These are phyloP conservation scores for Tenebrosternarchus preto DNA, from an alignment of 2,113 vertebrate species.

Conservation along the genomic window DNA sequence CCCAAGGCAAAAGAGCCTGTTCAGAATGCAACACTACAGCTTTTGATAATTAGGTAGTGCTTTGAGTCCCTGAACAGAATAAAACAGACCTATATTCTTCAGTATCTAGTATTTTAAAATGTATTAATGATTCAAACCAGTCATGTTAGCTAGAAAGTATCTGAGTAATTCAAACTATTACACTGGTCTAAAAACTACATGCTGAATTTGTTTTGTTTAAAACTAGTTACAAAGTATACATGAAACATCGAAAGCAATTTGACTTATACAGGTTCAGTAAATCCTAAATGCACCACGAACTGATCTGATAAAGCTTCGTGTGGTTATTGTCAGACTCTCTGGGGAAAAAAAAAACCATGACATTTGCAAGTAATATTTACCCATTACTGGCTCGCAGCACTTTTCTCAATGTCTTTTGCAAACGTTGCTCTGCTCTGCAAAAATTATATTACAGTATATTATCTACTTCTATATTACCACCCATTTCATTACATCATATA, in stretches of 20 bases:
- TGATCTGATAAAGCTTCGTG: not conserved
- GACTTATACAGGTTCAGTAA: not conserved
- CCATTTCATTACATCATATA: not conserved
- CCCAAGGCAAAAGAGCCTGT: not conserved
- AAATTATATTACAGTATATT: constrained; percentile 1
- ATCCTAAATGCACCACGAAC: not conserved
- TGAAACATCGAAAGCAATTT: not conserved
- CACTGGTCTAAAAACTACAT: too few relatives aligned
- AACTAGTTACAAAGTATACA: too few relatives aligned
- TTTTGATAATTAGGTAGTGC: not conserved
- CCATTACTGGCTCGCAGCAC: not conserved
- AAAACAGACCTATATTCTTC: too few relatives aligned
- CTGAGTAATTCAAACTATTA: too few relatives aligned
- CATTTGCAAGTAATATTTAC: too few relatives aligned
- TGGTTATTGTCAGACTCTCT: not conserved
- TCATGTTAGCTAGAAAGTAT: too few relatives aligned
- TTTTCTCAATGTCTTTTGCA: not conserved
- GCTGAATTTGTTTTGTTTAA: too few relatives aligned
- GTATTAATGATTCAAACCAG: too few relatives aligned
- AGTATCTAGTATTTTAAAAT: too few relatives aligned
- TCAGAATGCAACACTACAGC: not conserved
- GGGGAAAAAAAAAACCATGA: too few relatives aligned
- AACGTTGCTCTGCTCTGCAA: not conserved
- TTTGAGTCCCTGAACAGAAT: too few relatives aligned
- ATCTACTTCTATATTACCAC: not conserved